Evolutionary conservation across 2,113 vertebrate species (phyloP).

Genomic region (Coturnix japonica): DNA sequence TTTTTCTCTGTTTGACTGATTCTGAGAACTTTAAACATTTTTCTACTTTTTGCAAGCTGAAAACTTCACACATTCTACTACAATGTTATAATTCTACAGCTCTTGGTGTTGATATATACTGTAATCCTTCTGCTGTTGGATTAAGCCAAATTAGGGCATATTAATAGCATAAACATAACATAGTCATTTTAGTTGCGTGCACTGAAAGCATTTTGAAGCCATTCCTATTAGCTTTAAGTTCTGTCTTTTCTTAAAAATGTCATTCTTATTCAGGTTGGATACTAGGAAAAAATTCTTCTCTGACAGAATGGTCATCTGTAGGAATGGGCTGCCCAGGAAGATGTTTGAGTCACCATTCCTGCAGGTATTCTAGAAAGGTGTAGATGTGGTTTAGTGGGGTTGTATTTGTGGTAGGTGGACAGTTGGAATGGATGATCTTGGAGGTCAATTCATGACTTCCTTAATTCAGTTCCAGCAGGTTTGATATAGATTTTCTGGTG

Average conservation of each 20-base stretch:
- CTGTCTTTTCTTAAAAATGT: neutral
- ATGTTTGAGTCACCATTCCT: too few species aligned
- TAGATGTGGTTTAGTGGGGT: too few species aligned
- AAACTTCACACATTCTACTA: neutral
- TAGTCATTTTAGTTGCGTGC: neutral
- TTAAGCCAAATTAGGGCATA: neutral
- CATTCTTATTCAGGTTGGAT: neutral
- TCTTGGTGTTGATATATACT: neutral
- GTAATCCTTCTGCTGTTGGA: neutral
- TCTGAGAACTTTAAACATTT: neutral
- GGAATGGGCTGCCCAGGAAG: too few species aligned
- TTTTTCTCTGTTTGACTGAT: neutral
- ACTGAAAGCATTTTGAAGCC: neutral
- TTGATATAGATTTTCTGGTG: neutral
- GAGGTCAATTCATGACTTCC: neutral
- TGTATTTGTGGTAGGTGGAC: too few species aligned
- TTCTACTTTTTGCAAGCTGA: neutral
- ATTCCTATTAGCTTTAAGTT: neutral
- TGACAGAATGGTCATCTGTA: too few species aligned
- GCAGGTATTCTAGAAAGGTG: too few species aligned
- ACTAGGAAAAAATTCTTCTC: too few species aligned
- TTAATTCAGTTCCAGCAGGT: neutral
- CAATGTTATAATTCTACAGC: neutral
- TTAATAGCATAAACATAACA: neutral
- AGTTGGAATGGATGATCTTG: too few species aligned